Evolutionary conservation across 2,888 invertebrate genomes (phyloP).

Genomic region (Acleris literana): DNA sequence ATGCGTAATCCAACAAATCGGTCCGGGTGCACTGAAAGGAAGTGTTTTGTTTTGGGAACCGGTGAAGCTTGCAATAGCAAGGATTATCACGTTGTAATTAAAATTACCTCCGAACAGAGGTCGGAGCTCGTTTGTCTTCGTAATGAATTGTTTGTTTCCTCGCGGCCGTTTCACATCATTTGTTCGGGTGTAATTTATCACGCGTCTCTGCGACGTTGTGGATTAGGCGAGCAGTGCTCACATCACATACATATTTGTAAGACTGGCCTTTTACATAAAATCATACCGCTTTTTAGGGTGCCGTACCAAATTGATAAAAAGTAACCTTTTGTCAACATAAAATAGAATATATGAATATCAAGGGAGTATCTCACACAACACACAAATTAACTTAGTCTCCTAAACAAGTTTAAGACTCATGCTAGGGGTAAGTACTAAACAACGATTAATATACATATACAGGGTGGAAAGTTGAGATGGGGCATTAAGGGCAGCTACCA

Average conservation of each 20-base stretch:
- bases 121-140: conserved; percentile 62
- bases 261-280: conserved; percentile 26
- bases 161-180: conserved; percentile 64
- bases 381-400: too few relatives aligned
- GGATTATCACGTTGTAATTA: conserved; percentile 62
- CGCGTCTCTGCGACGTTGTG: conserved; percentile 55
- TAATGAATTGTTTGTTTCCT: conserved; percentile 77
- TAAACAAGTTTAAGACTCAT: too few relatives aligned
- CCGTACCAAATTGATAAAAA: too few relatives aligned
- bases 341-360: too few relatives aligned
- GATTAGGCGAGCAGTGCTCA: conserved; percentile 31
- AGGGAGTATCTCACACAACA: too few relatives aligned
- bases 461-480: too few relatives aligned
- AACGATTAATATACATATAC: too few relatives aligned
- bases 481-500: too few relatives aligned
- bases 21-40: background rate
- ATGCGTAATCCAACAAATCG: too few relatives aligned
- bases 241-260: conserved; percentile 32
- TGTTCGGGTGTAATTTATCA: conserved; percentile 72
- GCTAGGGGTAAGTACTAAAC: too few relatives aligned
- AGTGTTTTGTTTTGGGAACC: conserved; percentile 6
- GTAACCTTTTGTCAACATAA: too few relatives aligned
- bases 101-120: conserved; percentile 57
- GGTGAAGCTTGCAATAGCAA: conserved; percentile 7
- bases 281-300: conserved; percentile 21